Base-by-base conservation (phyloP, 1,140 invertebrate species). In the Seison nebaliae region DNA sequence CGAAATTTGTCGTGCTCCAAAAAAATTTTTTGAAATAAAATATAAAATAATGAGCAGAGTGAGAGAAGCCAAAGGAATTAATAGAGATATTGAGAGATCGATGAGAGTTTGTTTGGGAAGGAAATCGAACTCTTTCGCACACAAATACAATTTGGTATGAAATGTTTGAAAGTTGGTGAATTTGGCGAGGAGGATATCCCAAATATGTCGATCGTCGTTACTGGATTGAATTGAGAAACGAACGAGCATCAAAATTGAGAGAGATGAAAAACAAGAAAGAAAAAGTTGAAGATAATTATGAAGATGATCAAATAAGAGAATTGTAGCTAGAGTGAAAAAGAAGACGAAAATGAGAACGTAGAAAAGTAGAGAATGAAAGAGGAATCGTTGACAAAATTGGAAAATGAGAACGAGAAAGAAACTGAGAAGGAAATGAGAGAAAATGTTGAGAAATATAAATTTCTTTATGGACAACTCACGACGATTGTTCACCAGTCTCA, bases 81-180 rank as follows among this genome's bases (percentile, higher is more conserved):
- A 29, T 21, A 33, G 12, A 21, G 28, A 40, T 36, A 38, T 35
- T 14, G 12, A 15, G n/a, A 40, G 5, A 15, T 35, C 35, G 4
- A 22, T n/a, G 2, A 28, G 36, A 43, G 62, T 63, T 40, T 60
- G 54, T 20, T 43, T 17, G 36, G 56, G 67, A n/a, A 80, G 48
- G 49, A 76, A 76, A 46, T 76, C 73, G 56, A 79, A 80, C 47
- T 77, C 76, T 1, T 66, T 59, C 2, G 73, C 69, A 57, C 76
- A 81, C 0, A 73, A 77, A 45, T 81, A 81, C 8, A 81, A 55
- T 48, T 73, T 54, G 0, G 75, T 78, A 48, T 80, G 74, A 48
- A 43, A 43, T 20, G 35, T 26, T 5, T 38, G 35, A 26, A 3
- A 16, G 11, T 15, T 18, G 19, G 65, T 67, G 28, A 81, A 67